phyloP scores from a whole-genome alignment of 2,113 vertebrate species.

The Prolemur simus region DNA sequence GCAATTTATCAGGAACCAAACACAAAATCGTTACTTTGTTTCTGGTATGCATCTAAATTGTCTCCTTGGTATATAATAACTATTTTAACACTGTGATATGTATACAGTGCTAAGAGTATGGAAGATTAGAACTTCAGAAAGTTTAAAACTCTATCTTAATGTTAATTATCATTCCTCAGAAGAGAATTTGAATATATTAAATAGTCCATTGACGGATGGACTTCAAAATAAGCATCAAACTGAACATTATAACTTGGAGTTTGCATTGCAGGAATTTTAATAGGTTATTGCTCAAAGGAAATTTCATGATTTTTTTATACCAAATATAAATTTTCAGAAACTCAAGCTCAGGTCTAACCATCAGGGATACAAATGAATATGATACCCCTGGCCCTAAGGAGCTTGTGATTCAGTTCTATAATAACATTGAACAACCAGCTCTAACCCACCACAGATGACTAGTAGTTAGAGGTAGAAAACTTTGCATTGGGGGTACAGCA shows the following conservation, averaged over 20 bases:
- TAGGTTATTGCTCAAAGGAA: not conserved
- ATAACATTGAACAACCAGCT: not conserved
- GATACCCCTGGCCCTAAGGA: not conserved
- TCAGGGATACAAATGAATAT: not conserved
- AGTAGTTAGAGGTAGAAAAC: not conserved
- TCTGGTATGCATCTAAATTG: conserved; percentile 33
- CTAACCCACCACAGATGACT: not conserved
- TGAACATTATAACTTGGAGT: not conserved
- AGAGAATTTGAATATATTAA: conserved; percentile 19
- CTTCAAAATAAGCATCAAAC: not conserved
- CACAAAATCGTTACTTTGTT: conserved; percentile 29
- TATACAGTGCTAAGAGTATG: conserved; percentile 4
- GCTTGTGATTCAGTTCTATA: not conserved
- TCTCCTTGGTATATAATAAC: conserved; percentile 10
- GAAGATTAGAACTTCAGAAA: conserved; percentile 29
- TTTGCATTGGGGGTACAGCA: not conserved
- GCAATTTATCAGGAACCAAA: conserved; percentile 19
- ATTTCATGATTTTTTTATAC: not conserved
- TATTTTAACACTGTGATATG: conserved; percentile 47
- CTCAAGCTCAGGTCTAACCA: not conserved
- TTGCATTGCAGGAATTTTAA: not conserved
- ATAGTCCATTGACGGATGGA: not conserved
- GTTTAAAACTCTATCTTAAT: conserved; percentile 4
- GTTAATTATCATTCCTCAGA: not conserved
- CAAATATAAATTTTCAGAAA: not conserved